phyloP scores from a whole-genome alignment of 2,888 invertebrate species.

The Hydropsyche betteni region DNA sequence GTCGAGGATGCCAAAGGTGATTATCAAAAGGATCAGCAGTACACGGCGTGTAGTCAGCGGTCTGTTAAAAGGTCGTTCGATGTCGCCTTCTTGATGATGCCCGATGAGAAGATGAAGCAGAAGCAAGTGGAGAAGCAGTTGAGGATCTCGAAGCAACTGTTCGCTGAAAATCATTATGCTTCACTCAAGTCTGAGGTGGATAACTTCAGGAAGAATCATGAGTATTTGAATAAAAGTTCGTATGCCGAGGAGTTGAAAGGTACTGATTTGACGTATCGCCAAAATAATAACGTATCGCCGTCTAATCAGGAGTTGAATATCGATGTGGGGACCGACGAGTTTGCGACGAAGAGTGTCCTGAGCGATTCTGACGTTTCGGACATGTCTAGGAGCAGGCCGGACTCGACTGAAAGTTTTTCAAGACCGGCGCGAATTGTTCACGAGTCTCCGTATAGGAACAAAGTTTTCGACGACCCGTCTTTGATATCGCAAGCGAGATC shows the following conservation, averaged over 20 bases:
- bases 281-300: slow-evolving; percentile 64
- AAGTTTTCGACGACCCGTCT: slow-evolving; percentile 70
- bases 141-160: slow-evolving; percentile 64
- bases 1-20: slow-evolving; percentile 62
- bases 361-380: slow-evolving; percentile 66
- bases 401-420: slow-evolving; percentile 67
- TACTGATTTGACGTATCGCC: slow-evolving; percentile 53
- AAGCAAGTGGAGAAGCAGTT: slow-evolving; percentile 69
- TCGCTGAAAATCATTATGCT: slow-evolving; percentile 62
- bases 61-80: slow-evolving; percentile 84
- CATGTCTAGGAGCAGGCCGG: slow-evolving; percentile 63
- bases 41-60: slow-evolving; percentile 59
- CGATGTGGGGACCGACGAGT: slow-evolving; percentile 66
- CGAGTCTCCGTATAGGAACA: slow-evolving; percentile 63
- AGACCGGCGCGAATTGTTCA: slow-evolving; percentile 65
- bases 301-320: slow-evolving; percentile 64
- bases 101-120: slow-evolving; percentile 81
- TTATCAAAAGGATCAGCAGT: slow-evolving; percentile 60
- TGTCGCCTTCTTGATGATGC: slow-evolving; percentile 89
- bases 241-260: slow-evolving; percentile 47
- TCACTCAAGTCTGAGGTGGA: slow-evolving; percentile 62
- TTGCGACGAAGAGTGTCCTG: slow-evolving; percentile 60
- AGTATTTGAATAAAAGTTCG: slow-evolving; percentile 58
- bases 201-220: slow-evolving; percentile 61
- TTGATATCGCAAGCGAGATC: slow-evolving; percentile 64